Conservation (phyloP, 2,113 vertebrate species). For the Psilopogon haemacephalus region DNA sequence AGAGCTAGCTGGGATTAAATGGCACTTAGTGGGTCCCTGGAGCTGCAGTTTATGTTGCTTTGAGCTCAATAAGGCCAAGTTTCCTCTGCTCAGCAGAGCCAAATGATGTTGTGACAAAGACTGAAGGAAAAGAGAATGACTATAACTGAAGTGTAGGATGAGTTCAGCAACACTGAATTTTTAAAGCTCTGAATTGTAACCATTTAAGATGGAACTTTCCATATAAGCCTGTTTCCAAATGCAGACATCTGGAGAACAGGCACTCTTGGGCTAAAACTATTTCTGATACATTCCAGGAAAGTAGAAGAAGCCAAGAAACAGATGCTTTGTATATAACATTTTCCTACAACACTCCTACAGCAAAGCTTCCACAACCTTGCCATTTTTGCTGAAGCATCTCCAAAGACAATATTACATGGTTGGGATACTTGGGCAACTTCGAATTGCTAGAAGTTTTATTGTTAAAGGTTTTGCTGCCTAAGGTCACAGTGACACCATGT, state of each 20-base stretch:
- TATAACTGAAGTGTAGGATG: not conserved
- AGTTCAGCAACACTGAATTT: not conserved
- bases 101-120: not conserved
- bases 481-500: constrained; percentile 37
- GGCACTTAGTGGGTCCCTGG: not conserved
- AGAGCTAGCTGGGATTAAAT: not conserved
- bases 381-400: not conserved
- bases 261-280: not conserved
- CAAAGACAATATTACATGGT: not conserved
- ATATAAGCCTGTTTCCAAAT: not conserved
- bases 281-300: not conserved
- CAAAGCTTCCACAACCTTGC: not conserved
- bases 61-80: not conserved
- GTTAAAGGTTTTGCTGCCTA: not conserved
- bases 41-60: not conserved
- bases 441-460: not conserved
- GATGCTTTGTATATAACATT: not conserved
- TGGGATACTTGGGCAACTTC: not conserved
- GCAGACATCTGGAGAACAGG: not conserved
- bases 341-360: not conserved
- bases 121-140: not conserved
- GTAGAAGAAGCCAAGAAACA: not conserved
- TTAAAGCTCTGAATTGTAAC: not conserved
- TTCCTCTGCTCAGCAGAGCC: not conserved
- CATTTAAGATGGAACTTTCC: not conserved